phyloP scores from a whole-genome alignment of 2,888 invertebrate genomes.

The Pristionchus entomophagus region DNA sequence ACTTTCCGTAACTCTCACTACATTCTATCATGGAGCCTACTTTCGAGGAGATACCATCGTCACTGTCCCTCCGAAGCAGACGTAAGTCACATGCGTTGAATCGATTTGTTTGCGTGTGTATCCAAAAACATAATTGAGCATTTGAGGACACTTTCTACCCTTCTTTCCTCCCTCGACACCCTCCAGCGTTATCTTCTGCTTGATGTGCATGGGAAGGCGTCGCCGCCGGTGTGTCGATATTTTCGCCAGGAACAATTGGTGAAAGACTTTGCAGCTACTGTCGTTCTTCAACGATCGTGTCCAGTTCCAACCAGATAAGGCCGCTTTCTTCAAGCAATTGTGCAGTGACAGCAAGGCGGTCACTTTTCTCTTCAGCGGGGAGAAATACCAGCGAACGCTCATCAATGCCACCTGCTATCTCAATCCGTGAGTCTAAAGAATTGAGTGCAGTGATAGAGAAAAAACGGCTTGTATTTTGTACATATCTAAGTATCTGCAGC shows the following conservation, averaged over 20 bases:
- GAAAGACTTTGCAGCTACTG: background rate
- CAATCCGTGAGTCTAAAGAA: background rate
- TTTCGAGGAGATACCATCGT: conserved; percentile 2
- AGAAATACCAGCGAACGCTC: background rate
- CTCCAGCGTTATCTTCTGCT: background rate
- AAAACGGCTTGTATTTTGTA: background rate
- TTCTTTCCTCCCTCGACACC: background rate
- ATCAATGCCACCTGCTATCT: background rate
- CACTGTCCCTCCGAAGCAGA: background rate
- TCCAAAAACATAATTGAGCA: background rate
- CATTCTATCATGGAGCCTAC: conserved; percentile 3
- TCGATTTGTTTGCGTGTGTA: too few species aligned
- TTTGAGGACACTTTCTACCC: background rate
- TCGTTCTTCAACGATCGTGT: background rate
- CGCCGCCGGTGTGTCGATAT: too few species aligned
- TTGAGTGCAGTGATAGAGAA: too few species aligned
- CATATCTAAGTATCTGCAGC: background rate
- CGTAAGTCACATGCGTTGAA: background rate
- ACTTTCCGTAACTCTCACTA: background rate
- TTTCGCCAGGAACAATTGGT: too few species aligned
- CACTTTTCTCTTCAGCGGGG: background rate
- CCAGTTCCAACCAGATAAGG: background rate
- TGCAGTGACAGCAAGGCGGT: background rate
- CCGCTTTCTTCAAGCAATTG: background rate
- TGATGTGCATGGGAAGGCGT: background rate